Conservation (phyloP, 2,113 vertebrate species). For the Festucalex cinctus region DNA sequence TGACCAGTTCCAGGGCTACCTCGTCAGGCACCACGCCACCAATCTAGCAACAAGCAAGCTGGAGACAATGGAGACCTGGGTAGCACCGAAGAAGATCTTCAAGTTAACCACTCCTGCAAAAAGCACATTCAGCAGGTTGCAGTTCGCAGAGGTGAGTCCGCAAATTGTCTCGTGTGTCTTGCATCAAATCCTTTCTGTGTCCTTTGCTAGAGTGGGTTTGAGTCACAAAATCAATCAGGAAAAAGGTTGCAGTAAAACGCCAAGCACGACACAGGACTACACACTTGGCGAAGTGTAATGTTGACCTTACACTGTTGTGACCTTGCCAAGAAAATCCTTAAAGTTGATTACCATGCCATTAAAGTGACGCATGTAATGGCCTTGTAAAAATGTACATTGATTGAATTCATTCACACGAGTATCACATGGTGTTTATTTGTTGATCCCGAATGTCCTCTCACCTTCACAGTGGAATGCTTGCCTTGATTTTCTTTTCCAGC, state of each 20-base stretch:
- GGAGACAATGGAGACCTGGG: slow-evolving; percentile 95
- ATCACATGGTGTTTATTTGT: slow-evolving; percentile 60
- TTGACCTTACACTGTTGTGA: slow-evolving; percentile 50
- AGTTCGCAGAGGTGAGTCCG: slow-evolving; percentile 86
- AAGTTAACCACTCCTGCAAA: slow-evolving; percentile 82
- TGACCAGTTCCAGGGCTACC: slow-evolving; percentile 96
- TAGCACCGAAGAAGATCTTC: slow-evolving; percentile 91
- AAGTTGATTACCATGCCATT: slow-evolving; percentile 42
- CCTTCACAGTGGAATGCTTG: slow-evolving; percentile 66
- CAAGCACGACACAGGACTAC: background rate
- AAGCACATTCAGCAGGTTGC: slow-evolving; percentile 84
- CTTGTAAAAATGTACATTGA: slow-evolving; percentile 68
- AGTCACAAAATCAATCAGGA: slow-evolving; percentile 33
- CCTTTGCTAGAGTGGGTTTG: slow-evolving; percentile 11
- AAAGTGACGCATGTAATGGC: slow-evolving; percentile 52
- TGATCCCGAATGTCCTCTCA: slow-evolving; percentile 62
- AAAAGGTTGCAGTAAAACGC: slow-evolving; percentile 36
- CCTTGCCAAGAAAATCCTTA: slow-evolving; percentile 39
- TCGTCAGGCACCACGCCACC: slow-evolving; percentile 89
- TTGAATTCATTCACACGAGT: slow-evolving; percentile 62
- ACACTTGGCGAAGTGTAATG: slow-evolving; percentile 43
- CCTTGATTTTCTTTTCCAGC: slow-evolving; percentile 68
- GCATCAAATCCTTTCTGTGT: background rate
- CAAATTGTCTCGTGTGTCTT: background rate
- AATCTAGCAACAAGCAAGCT: slow-evolving; percentile 95